Evolutionary conservation across 2,113 vertebrate species (phyloP).

Genomic region (Chaenogobius annularis): DNA sequence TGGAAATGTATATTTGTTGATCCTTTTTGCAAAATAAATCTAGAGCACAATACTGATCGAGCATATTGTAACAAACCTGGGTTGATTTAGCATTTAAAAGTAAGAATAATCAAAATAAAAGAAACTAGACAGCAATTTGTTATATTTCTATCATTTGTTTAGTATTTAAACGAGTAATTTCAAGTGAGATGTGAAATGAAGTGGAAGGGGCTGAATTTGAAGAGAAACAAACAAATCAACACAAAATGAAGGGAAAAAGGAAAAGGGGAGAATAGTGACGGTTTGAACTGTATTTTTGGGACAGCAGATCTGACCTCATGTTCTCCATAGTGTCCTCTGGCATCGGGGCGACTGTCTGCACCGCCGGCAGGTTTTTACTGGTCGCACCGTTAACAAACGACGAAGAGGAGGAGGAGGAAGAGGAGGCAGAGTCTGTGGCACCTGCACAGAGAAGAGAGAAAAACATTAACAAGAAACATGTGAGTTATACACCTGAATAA

Average conservation of each 20-base stretch:
- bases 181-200: constrained; percentile 42
- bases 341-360: constrained; percentile 98
- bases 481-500: neutral
- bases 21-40: neutral
- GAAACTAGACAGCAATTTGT: neutral
- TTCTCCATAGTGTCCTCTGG: constrained; percentile 97
- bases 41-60: neutral
- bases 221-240: constrained; percentile 44
- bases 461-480: neutral
- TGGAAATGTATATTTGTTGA: neutral
- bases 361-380: constrained; percentile 97
- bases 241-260: constrained; percentile 11
- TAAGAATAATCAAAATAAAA: neutral
- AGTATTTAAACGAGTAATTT: constrained; percentile 1
- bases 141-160: neutral
- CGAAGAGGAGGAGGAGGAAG: constrained; percentile 94
- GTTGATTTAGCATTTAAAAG: neutral
- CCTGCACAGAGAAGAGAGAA: constrained; percentile 72
- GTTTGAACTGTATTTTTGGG: constrained; percentile 19
- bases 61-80: neutral
- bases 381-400: constrained; percentile 98
- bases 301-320: constrained; percentile 85
- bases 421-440: constrained; percentile 94
- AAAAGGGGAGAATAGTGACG: constrained; percentile 32
- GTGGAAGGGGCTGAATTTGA: constrained; percentile 34